Percentiles rank a stretch among this genome's conserved stretches.
These are phyloP conservation scores for Enteromius trimaculatus DNA, from an alignment of 2,797 vertebrate genomes.

Conservation along the genomic window DNA sequence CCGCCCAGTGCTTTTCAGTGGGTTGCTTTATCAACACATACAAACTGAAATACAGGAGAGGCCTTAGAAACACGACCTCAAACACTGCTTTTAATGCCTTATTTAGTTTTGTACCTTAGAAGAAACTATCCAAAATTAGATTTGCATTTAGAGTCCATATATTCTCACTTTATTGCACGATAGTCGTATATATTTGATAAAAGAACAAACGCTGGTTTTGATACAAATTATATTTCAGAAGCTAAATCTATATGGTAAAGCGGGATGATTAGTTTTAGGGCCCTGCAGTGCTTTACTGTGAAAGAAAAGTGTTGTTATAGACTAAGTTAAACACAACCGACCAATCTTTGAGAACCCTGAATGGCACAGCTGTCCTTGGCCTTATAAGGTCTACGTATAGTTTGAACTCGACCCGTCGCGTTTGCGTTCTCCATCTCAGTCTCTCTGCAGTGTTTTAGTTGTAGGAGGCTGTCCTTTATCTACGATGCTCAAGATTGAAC, in stretches of 20 bases:
- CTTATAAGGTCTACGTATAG: slow-evolving; percentile 30
- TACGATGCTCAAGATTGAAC: slow-evolving; percentile 5
- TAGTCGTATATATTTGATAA: slow-evolving; percentile 71
- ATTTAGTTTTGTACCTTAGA: slow-evolving; percentile 65
- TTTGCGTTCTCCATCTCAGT: background rate
- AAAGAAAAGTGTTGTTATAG: slow-evolving; percentile 49
- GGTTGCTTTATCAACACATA: slow-evolving; percentile 4
- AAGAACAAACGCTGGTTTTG: slow-evolving; percentile 77
- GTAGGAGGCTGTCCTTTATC: slow-evolving; percentile 30
- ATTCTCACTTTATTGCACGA: slow-evolving; percentile 47
- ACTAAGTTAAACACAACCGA: slow-evolving; percentile 37
- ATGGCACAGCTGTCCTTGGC: slow-evolving; percentile 6
- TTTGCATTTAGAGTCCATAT: slow-evolving; percentile 49
- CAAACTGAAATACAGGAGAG: slow-evolving; percentile 34
- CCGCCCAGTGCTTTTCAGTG: slow-evolving; percentile 48
- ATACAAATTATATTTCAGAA: slow-evolving; percentile 80
- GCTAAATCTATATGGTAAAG: slow-evolving; percentile 46
- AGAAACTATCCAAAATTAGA: slow-evolving; percentile 42
- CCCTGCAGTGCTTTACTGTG: slow-evolving; percentile 35
- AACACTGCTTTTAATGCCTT: slow-evolving; percentile 71
- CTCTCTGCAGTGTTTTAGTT: slow-evolving; percentile 49
- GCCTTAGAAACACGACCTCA: slow-evolving; percentile 58
- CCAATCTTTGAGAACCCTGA: slow-evolving; percentile 29
- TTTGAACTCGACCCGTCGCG: background rate
- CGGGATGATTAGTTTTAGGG: slow-evolving; percentile 33